Evolutionary conservation across 2,888 invertebrate genomes (phyloP), one percentile per base, ranked within the genome.

Genomic region (Catocala sponsa): DNA sequence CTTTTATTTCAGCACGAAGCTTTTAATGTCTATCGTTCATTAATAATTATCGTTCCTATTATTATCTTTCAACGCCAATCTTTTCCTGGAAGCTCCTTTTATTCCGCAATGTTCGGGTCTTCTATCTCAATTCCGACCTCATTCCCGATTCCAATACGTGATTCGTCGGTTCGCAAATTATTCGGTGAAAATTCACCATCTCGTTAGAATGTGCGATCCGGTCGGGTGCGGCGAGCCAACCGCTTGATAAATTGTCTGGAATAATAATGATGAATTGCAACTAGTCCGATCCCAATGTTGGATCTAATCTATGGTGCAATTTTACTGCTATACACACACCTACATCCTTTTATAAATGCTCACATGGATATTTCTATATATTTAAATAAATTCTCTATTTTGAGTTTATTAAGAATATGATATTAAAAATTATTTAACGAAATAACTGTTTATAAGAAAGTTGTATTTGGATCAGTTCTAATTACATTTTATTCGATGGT

Each of bases 181-280:
- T 94, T 91, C 93, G 91, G 91, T 92, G 94, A 93, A 94, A 94
- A 94, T 94, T 93, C 94, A 94, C 91, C 94, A 91, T 92, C 94
- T 94, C 94, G 94, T 94, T 94, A 94, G 94, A 92, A 92, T 92
- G 92, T 91, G 92, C 93, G 91, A 92, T 88, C 87, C 91, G 85
- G 88, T 85, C 88, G 90, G 84, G 90, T 83, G 89, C 86, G 84
- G 89, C 91, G 91, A 91, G 91, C 94, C 91, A 92, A 93, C 93
- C 94, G 92, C 92, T 93, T 94, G 94, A 94, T 94, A 94, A 94
- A 94, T 94, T 93, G 94, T 92, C 93, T 92, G 94, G 94, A 94
- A 94, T 94, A 94, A 94, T 94, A 94, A 94, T 94, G 94, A 94
- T 94, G 93, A 93, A 94, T 94, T 94, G 94, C 94, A 92, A 91